phyloP scores from a whole-genome alignment of 2,888 invertebrate genomes.

The Eristalinus aeneus region DNA sequence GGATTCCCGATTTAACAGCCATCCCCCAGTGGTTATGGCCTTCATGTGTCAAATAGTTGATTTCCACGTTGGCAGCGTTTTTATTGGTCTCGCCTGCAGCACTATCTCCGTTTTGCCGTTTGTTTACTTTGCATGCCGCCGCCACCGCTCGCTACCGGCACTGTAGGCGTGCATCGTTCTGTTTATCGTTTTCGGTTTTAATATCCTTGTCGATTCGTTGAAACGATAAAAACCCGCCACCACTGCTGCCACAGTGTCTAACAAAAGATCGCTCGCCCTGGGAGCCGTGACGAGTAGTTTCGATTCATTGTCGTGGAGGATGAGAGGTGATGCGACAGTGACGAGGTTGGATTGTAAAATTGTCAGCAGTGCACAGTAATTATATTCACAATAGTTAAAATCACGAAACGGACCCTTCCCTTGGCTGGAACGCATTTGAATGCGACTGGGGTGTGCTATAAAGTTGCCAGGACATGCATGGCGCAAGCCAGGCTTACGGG shows the following conservation, averaged over 20 bases:
- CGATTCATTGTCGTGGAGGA: slow-evolving; percentile 10
- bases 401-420: slow-evolving; percentile 57
- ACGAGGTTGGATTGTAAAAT: slow-evolving; percentile 66
- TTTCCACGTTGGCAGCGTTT: slow-evolving; percentile 36
- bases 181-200: slow-evolving; percentile 65
- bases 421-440: slow-evolving; percentile 19
- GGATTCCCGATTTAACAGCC: slow-evolving; percentile 37
- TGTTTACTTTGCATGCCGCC: background rate
- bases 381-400: slow-evolving; percentile 70
- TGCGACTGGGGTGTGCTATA: slow-evolving; percentile 50
- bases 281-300: background rate
- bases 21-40: background rate
- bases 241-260: background rate
- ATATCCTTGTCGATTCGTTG: slow-evolving; percentile 63
- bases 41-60: slow-evolving; percentile 52
- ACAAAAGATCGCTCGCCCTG: slow-evolving; percentile 22
- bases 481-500: background rate
- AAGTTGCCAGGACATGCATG: slow-evolving; percentile 52
- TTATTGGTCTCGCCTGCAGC: slow-evolving; percentile 43
- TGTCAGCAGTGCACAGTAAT: slow-evolving; percentile 60
- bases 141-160: background rate
- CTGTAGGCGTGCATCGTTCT: slow-evolving; percentile 58
- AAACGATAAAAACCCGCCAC: slow-evolving; percentile 54
- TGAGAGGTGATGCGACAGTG: slow-evolving; percentile 61
- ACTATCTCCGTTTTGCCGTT: slow-evolving; percentile 10